phyloP scores from a whole-genome alignment of 1,140 invertebrate genomes.

The Tribolium castaneum region DNA sequence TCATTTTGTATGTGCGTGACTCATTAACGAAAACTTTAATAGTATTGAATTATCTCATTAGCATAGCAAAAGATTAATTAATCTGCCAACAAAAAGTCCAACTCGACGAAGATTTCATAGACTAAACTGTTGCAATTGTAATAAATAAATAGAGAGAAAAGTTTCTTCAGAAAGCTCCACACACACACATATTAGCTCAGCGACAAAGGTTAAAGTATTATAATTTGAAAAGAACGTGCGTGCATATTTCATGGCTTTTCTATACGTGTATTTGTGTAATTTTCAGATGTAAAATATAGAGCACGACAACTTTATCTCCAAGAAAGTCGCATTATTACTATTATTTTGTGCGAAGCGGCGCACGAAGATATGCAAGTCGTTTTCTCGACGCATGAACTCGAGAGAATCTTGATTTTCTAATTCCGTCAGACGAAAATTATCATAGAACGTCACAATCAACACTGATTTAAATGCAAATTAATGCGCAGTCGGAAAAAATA shows the following conservation, averaged over 20 bases:
- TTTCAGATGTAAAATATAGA: slow-evolving; percentile 55
- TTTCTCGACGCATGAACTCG: slow-evolving; percentile 10
- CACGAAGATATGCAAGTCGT: slow-evolving; percentile 45
- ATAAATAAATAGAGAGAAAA: no score
- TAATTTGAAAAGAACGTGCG: slow-evolving; percentile 53
- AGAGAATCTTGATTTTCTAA: slow-evolving; percentile 30
- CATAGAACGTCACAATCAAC: slow-evolving; percentile 35
- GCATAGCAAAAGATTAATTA: no score
- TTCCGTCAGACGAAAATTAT: slow-evolving; percentile 33
- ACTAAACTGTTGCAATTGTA: no score
- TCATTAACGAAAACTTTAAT: no score
- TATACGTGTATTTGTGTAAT: slow-evolving; percentile 56
- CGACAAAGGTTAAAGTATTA: slow-evolving; percentile 53
- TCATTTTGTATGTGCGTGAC: slow-evolving; percentile 9
- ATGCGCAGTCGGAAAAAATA: slow-evolving; percentile 9
- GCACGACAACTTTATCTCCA: slow-evolving; percentile 53
- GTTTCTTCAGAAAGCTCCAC: no score
- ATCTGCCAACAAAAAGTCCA: no score
- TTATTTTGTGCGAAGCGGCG: slow-evolving; percentile 37
- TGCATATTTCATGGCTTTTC: slow-evolving; percentile 51
- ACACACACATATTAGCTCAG: slow-evolving; percentile 43
- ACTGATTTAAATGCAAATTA: slow-evolving; percentile 27
- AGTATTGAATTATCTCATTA: no score
- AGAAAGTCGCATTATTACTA: slow-evolving; percentile 41
- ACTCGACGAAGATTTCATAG: no score